Conservation (phyloP, 2,797 vertebrate species). For the Eutrigla gurnardus region DNA sequence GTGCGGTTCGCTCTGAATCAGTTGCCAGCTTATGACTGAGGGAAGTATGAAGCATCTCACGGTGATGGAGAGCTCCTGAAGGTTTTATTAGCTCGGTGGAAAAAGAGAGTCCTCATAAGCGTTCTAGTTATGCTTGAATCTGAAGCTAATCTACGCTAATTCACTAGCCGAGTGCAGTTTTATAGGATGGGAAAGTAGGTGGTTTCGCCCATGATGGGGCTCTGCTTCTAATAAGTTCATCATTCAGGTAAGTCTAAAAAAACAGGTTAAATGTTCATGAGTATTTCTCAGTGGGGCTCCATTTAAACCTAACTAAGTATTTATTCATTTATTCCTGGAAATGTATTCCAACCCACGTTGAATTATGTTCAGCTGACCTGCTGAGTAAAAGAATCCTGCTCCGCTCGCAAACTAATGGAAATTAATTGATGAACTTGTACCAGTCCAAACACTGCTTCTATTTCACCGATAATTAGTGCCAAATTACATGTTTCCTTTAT, state of each 20-base stretch:
- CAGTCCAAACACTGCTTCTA: neutral
- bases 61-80: conserved; percentile 56
- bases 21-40: conserved; percentile 61
- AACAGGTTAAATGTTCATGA: neutral
- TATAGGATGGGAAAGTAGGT: neutral
- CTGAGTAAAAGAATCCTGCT: neutral
- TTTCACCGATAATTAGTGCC: conserved; percentile 8
- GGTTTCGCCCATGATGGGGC: neutral
- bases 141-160: conserved; percentile 33
- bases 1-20: conserved; percentile 68
- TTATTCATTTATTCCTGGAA: neutral
- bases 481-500: conserved; percentile 1
- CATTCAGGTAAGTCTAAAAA: neutral
- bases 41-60: conserved; percentile 67
- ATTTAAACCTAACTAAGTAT: neutral
- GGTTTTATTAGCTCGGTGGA: conserved; percentile 63
- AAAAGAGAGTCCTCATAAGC: conserved; percentile 48
- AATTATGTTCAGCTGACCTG: neutral
- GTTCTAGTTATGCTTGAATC: conserved; percentile 41
- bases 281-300: neutral
- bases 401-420: neutral
- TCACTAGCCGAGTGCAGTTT: too few relatives aligned
- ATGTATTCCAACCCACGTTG: neutral
- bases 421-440: neutral
- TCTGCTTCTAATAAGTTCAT: neutral